Evolutionary conservation across 2,888 invertebrate species (phyloP).

Genomic region (Seira ritae): DNA sequence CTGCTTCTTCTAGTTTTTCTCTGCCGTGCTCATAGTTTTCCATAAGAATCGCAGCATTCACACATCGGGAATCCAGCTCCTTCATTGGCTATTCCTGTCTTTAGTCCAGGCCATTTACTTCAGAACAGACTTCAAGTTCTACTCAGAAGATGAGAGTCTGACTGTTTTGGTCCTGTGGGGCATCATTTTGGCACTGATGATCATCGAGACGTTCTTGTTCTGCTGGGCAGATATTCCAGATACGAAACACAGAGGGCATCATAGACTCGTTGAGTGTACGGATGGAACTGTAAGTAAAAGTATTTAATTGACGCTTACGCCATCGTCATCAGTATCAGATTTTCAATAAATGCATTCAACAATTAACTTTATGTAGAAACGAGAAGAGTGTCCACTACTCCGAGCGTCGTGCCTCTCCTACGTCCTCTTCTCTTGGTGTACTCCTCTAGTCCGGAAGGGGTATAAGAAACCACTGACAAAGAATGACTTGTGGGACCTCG

Average conservation of each 20-base stretch:
- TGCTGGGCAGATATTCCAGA: slow-evolving; percentile 83
- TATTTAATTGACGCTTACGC: no score
- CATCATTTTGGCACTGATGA: slow-evolving; percentile 84
- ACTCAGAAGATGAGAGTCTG: background rate
- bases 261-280: background rate
- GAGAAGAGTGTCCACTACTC: slow-evolving; percentile 84
- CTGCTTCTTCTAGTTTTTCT: slow-evolving; percentile 80
- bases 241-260: slow-evolving; percentile 74
- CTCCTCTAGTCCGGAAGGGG: slow-evolving; percentile 88
- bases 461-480: slow-evolving; percentile 88
- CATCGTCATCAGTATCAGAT: no score
- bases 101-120: slow-evolving; percentile 86
- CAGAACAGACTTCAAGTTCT: slow-evolving; percentile 79
- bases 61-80: slow-evolving; percentile 92
- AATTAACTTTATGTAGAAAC: background rate
- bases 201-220: slow-evolving; percentile 84
- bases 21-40: slow-evolving; percentile 83
- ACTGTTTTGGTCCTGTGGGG: slow-evolving; percentile 84
- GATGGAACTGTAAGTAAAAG: slow-evolving; percentile 27
- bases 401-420: slow-evolving; percentile 90
- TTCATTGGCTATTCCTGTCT: slow-evolving; percentile 90
- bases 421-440: slow-evolving; percentile 94
- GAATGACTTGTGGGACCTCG: slow-evolving; percentile 92
- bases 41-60: slow-evolving; percentile 90
- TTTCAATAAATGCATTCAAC: no score